Percentiles rank a stretch among this genome's conserved stretches.
These are phyloP conservation scores for Etheostoma spectabile DNA, from an alignment of 2,113 vertebrate species.

Conservation along the genomic window DNA sequence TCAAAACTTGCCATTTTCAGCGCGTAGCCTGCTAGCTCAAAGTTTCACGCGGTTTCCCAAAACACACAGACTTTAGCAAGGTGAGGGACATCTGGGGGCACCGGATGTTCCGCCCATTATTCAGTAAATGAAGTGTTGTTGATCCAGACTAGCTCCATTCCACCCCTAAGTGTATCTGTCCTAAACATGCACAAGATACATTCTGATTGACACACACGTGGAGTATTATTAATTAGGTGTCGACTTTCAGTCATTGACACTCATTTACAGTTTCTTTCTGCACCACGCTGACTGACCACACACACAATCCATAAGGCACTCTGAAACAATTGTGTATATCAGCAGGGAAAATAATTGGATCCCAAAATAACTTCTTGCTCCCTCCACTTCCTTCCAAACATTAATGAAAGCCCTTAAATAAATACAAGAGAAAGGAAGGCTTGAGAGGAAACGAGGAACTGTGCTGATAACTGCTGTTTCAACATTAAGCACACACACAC, in stretches of 20 bases:
- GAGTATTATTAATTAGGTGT: background rate
- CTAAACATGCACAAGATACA: background rate
- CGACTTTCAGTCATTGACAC: background rate
- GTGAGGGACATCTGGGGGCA: no score
- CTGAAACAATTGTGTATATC: conserved; percentile 65
- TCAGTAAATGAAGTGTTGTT: no score
- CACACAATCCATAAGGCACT: conserved; percentile 35
- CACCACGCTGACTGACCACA: background rate
- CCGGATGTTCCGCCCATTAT: no score
- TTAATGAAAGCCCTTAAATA: conserved; percentile 32
- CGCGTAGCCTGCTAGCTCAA: no score
- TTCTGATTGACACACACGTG: background rate
- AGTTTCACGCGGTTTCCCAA: no score
- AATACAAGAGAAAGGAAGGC: conserved; percentile 27
- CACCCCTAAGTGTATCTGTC: background rate
- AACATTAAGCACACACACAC: background rate
- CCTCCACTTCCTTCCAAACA: conserved; percentile 34
- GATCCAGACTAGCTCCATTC: no score
- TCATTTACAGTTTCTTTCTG: background rate
- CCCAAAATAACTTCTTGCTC: conserved; percentile 70
- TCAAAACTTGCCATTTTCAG: no score
- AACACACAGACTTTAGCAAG: no score
- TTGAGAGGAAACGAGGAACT: conserved; percentile 2
- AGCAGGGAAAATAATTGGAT: conserved; percentile 76
- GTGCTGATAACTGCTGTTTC: background rate